Evolutionary conservation across 2,888 invertebrate species (phyloP), one percentile per base, ranked within the genome.

Genomic region (Yponomeuta cagnagella): DNA sequence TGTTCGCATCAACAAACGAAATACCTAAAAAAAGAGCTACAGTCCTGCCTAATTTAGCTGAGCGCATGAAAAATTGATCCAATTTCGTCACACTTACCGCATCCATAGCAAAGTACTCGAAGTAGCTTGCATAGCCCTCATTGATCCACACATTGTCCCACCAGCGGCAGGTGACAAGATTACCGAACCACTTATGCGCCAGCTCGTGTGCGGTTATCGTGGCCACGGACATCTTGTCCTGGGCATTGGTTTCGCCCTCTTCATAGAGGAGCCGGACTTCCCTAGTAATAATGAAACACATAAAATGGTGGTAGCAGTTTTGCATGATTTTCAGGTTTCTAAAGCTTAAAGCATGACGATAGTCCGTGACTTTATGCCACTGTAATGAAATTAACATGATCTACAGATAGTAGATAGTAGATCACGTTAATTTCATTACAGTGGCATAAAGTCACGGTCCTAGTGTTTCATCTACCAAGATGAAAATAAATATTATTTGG

Each of bases 151-250:
- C 90, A 72, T 93, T 94, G 68, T 93, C 90, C 96, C 96, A 96
- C 96, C 95, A 96, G 72, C 93, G 86, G 48, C 94, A 93, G 0
- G 95, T 95, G 31, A 96, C 94, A 63, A 94, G 88, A 82, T 96
- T 95, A 1, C 96, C 96, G 78, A 97, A 96, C 96, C 96, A 96
- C 87, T 95, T 95, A 82, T 97, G 97, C 0, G 93, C 92, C 33
- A 93, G 87, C 77, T 94, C 94, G 76, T 94, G 94, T 0, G 93
- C 88, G 15, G 93, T 90, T 64, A 93, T 92, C 0, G 92, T 93
- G 1, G 87, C 93, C 66, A 94, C 92, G 72, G 79, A 72, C 82
- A 88, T 82, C 74, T 87, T 88, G 73, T 90, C 89, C 15, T 82
- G 68, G 0, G 82, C 87, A 72, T 87, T 91, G 0, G 90, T 90